These are phyloP conservation scores for Mohoua ochrocephala DNA, from an alignment of 2,113 vertebrate genomes.

Conservation along the genomic window DNA sequence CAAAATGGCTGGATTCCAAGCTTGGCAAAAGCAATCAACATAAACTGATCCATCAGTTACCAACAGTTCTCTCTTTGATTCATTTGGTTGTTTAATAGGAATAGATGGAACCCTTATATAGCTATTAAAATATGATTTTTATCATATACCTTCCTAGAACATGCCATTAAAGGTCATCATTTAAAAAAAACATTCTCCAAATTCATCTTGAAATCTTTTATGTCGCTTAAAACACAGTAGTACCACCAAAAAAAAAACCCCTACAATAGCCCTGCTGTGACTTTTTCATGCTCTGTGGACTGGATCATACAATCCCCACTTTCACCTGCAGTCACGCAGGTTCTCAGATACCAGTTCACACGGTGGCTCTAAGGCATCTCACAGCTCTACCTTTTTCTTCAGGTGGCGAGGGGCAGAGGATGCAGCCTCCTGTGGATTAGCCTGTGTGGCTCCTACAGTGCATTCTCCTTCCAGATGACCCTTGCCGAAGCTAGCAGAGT, in stretches of 20 bases:
- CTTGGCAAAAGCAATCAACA: background rate
- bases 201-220: background rate
- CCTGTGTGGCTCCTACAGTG: background rate
- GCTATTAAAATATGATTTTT: background rate
- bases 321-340: background rate
- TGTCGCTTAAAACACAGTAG: background rate
- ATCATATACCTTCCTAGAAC: background rate
- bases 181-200: background rate
- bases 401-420: background rate
- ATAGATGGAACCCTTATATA: background rate
- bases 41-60: background rate
- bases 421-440: background rate
- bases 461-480: background rate
- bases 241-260: background rate
- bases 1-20: background rate
- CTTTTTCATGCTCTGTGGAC: background rate
- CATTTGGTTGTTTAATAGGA: background rate
- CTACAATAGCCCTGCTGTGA: background rate
- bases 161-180: background rate
- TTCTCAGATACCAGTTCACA: background rate
- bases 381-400: background rate
- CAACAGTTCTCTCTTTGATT: background rate
- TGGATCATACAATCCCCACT: background rate
- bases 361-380: background rate
- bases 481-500: background rate